A percentile compares a stretch with the other conserved stretches of the same genome.
Evolutionary conservation across 2,797 vertebrate species (phyloP).

Genomic region (Sternarchorhynchus goeldii): DNA sequence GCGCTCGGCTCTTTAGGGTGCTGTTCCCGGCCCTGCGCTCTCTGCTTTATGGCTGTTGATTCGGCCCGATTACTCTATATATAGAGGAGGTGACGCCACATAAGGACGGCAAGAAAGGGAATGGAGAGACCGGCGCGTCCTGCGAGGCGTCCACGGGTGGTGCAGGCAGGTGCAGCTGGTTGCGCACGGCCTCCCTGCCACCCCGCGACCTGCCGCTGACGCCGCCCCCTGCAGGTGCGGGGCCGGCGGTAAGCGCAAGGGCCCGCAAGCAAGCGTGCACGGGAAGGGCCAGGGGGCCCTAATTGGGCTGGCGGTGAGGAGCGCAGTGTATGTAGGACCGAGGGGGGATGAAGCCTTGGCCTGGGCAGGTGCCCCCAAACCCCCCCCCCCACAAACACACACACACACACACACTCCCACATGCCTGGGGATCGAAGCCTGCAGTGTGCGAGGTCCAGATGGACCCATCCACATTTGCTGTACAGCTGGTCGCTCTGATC

Average conservation of each 20-base stretch:
- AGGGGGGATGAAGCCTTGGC: no score
- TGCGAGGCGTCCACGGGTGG: conserved; percentile 12
- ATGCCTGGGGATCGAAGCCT: conserved; percentile 89
- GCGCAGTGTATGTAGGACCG: no score
- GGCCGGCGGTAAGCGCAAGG: background rate
- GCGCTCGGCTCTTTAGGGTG: conserved; percentile 94
- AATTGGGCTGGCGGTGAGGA: no score
- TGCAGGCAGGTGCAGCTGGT: background rate
- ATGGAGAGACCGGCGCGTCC: conserved; percentile 34
- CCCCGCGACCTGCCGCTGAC: background rate
- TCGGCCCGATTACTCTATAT: conserved; percentile 99
- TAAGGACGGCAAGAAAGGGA: conserved; percentile 37
- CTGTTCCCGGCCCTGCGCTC: conserved; percentile 86
- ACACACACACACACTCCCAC: conserved; percentile 65
- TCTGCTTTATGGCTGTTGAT: conserved; percentile 79
- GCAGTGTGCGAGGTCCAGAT: conserved; percentile 89
- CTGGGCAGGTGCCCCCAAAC: background rate
- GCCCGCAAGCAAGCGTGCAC: background rate
- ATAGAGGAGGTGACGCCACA: conserved; percentile 60
- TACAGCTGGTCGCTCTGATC: conserved; percentile 96
- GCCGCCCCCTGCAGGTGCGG: background rate
- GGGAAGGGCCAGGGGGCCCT: conserved; percentile 16
- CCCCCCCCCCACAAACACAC: background rate
- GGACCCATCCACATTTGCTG: conserved; percentile 93
- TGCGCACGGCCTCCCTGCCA: conserved; percentile 1